A percentile compares a stretch with the other conserved stretches of the same genome.
These are phyloP conservation scores for Cantharis rufa DNA, from an alignment of 2,888 invertebrate genomes.

Conservation along the genomic window DNA sequence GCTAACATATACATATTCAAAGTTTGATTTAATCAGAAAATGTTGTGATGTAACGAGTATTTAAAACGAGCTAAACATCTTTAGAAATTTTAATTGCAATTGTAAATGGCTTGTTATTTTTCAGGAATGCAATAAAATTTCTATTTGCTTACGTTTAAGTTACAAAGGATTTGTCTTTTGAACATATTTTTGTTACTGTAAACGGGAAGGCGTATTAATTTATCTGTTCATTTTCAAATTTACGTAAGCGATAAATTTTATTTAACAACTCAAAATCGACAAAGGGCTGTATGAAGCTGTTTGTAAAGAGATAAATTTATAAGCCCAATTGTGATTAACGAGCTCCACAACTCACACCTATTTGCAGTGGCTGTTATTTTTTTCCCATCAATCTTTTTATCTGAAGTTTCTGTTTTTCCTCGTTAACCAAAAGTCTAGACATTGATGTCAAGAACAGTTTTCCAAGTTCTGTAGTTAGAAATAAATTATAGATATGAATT, in stretches of 20 bases:
- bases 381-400: slow-evolving; percentile 33
- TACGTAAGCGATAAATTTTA: slow-evolving; percentile 25
- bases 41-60: too few relatives aligned
- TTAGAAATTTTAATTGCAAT: neutral
- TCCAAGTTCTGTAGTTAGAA: neutral
- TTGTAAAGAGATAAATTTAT: slow-evolving; percentile 30
- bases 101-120: neutral
- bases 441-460: neutral
- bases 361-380: slow-evolving; percentile 27
- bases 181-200: neutral
- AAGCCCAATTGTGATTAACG: slow-evolving; percentile 29
- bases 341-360: slow-evolving; percentile 27
- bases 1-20: neutral
- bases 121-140: neutral
- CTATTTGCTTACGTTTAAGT: neutral
- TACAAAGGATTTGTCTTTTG: neutral
- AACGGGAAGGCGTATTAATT: neutral
- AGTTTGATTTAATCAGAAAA: neutral
- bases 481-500: neutral
- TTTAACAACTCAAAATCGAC: slow-evolving; percentile 23
- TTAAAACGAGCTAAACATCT: neutral
- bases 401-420: slow-evolving; percentile 22
- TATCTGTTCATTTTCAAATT: slow-evolving; percentile 11
- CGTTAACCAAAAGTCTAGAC: slow-evolving; percentile 20
- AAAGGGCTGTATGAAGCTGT: slow-evolving; percentile 19